Evolutionary conservation across 2,113 vertebrate species (phyloP), one percentile per base, ranked within the genome.

Genomic region (Larimichthys polyactis): DNA sequence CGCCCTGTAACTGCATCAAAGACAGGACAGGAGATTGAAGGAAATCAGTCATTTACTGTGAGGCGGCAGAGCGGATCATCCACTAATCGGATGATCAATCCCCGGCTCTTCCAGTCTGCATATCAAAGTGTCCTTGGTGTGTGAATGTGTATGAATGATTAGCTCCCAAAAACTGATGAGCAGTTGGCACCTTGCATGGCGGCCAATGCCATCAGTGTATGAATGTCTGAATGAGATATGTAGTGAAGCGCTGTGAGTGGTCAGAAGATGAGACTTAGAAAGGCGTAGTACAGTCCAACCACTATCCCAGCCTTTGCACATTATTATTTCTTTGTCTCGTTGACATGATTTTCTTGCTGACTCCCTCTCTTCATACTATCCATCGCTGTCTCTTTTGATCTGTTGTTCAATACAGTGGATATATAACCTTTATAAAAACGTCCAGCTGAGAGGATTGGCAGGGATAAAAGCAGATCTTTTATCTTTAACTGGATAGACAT

Each of bases 401-500:
- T 40, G n/a, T 59, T 51, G 27, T 40, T 60, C 29, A 65, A 19
- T 60, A 20, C 70, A 69, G 44, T 22, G 4, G n/a, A 55, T 55
- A 29, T 73, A 58, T 75, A n/a, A 72, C 76, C 52, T 51, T 54
- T 17, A 52, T 27, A 72, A 32, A 77, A 32, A 77, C 60, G 43
- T 62, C 43, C 29, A 32, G 6, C 40, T 46, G 40, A 65, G 32
- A 44, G 55, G 69, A 79, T 65, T 70, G 5, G 16, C 1, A 1
- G 20, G 48, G 43, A 60, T 29, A 54, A 64, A 79, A 78, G 2
- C 52, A 32, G 14, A 8, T 62, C 54, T 22, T 9, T 82, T 36
- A 49, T 62, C 58, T 20, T 9, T 82, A 44, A 49, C 20, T 68
- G 43, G 11, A 44, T 52, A 15, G 81, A 78, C 71, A 74, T 87